These are phyloP conservation scores for Todus mexicanus DNA, from an alignment of 2,797 vertebrate genomes.

Conservation along the genomic window DNA sequence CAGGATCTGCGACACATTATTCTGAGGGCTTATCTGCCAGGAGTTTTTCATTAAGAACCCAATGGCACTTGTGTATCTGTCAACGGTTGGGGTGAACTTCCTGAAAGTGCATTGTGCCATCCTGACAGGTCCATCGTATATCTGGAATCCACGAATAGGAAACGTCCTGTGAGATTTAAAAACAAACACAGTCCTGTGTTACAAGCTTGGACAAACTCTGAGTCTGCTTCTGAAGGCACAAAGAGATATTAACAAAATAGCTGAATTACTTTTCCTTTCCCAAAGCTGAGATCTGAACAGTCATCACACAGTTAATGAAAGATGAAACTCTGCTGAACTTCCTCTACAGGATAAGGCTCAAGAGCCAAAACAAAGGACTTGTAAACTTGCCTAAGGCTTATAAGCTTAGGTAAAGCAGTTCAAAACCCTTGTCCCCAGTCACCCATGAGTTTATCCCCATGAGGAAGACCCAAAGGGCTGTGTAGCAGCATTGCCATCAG, in stretches of 20 bases:
- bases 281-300: neutral
- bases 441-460: neutral
- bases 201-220: neutral
- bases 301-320: neutral
- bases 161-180: constrained; percentile 33
- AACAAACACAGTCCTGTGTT: neutral
- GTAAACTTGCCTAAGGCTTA: neutral
- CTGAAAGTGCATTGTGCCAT: constrained; percentile 60
- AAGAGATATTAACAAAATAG: neutral
- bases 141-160: constrained; percentile 66
- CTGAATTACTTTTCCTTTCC: neutral
- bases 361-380: neutral
- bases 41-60: constrained; percentile 59
- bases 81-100: constrained; percentile 43
- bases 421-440: neutral
- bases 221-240: neutral
- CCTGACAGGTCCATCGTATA: constrained; percentile 59
- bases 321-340: neutral
- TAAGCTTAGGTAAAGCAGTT: neutral
- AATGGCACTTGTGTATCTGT: constrained; percentile 58
- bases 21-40: constrained; percentile 69
- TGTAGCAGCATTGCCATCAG: neutral
- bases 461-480: neutral
- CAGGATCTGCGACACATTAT: constrained; percentile 41
- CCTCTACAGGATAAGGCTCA: neutral